Base-by-base conservation (phyloP, 2,797 vertebrate species). In the Mus caroli region DNA sequence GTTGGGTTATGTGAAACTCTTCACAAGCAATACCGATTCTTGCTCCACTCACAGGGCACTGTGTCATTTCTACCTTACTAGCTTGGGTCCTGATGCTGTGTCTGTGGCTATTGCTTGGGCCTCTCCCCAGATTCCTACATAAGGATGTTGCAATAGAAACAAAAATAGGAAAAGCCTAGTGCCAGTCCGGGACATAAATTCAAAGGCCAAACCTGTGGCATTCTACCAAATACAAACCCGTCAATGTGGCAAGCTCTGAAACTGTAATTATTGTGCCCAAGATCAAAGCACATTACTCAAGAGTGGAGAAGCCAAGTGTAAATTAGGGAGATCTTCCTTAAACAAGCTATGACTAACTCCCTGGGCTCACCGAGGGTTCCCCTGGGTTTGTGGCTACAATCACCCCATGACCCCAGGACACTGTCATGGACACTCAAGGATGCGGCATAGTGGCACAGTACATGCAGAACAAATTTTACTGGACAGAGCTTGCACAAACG, bases 211-310 rank as follows among this genome's bases (percentile, higher is more conserved):
- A 82, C 50, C 28, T 67, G 62, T 46, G 83, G 88, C 94, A 94
- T 95, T 93, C 78, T 28, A 93, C 46, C 93, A 87, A 86, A 92
- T 79, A 92, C 85, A 96, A 64, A 50, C n/a, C 88, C 60, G 56
- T 34, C 89, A 2, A 10, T 19, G 79, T 60, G 88, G 96, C 77
- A 89, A 67, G 88, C 86, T 31, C 10, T 58, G 91, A 94, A 88
- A 40, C 56, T 82, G 90, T 97, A 97, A 97, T 97, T 92, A 96
- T 19, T 20, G 67, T 37, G 67, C 40, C 94, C 50, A 76, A 84
- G 92, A 97, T 98, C 94, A 97, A 98, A 96, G 97, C 3, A 58
- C 50, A 58, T 97, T 96, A 96, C 88, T 97, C 88, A 94, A 3
- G 95, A 96, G 96, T 90, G 79, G 94, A 97, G 97, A 98, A 97